Evolutionary conservation across 2,113 vertebrate species (phyloP), one percentile per base, ranked within the genome.

Genomic region (Lepidothrix coronata): DNA sequence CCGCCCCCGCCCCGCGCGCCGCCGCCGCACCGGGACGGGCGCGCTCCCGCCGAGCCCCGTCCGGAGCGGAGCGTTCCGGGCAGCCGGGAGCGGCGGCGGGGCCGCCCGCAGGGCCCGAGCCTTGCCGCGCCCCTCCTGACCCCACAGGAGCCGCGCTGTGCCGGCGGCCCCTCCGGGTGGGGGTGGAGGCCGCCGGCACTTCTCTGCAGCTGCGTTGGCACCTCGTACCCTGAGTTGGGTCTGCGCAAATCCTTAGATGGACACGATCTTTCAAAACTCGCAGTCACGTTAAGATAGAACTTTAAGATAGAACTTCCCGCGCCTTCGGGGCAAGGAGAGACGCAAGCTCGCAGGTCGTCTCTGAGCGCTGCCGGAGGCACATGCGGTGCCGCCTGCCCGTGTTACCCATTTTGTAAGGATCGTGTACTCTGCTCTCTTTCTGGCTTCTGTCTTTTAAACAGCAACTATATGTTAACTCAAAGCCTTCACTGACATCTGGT

Each of bases 1-100:
- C 77, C 35, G 77, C 96, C 70, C 95, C 93, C 95, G 73, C 81
- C 85, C 91, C 46, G 96, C 97, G 55, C 96, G 85, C 95, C 84
- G 44, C 51, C 81, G 91, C 63, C 63, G 63, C 63, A 33, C 41
- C 63, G 65, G 44, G 65, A 68, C 33, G 35, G 33, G 66, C 66
- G 83, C 95, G 89, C 91, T 41, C 91, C 89, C 93, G 85, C 65
- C 46, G 33, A 80, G 27, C 44, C 20, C 35, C 43, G 37, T 28
- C 27, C 51, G 51, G 46, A 44, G 44, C 14, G 14, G 10, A 24
- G 72, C 54, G 12, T 13, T 21, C n/a, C 28, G 35, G 11, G 49
- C n/a, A 9, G 49, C 59, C 30, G 43, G 43, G 7, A 31, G 4
- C 37, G 4, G 63, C 51, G 6, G 22, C 23, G 41, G 20, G 28